phyloP scores from a whole-genome alignment of 2,113 vertebrate genomes.

The Chaetodon trifascialis region DNA sequence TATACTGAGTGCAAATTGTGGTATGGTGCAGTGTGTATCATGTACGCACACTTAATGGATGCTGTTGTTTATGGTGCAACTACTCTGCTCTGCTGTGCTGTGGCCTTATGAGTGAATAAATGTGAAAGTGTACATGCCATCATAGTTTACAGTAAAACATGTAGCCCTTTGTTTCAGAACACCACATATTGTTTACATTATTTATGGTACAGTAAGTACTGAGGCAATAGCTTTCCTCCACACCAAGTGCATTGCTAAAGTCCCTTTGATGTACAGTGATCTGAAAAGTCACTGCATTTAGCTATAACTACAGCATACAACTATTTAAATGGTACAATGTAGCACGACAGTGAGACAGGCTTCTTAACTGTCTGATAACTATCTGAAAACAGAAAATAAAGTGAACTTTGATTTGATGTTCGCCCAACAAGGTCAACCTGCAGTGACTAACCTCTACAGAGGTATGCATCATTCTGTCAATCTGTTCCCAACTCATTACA shows the following conservation, averaged over 20 bases:
- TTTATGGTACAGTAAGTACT: background rate
- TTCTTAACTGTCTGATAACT: background rate
- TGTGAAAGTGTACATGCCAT: background rate
- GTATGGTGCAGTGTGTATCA: background rate
- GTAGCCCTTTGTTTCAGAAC: background rate
- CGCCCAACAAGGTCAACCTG: constrained; percentile 42
- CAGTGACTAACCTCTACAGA: constrained; percentile 44
- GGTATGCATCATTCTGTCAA: constrained; percentile 58
- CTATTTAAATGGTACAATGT: background rate
- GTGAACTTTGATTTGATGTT: constrained; percentile 19
- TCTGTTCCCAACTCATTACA: constrained; percentile 59
- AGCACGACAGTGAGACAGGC: background rate
- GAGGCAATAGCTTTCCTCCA: background rate
- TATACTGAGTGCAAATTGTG: background rate
- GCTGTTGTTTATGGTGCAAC: background rate
- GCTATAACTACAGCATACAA: background rate
- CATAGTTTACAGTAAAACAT: background rate
- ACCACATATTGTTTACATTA: background rate
- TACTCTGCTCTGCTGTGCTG: background rate
- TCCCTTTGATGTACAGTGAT: background rate
- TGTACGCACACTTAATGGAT: background rate
- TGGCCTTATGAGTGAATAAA: background rate
- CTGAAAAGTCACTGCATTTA: background rate
- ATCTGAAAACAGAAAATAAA: constrained; percentile 4
- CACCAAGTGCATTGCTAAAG: background rate